phyloP scores from a whole-genome alignment of 1,140 invertebrate species.

The Lerema accius region DNA sequence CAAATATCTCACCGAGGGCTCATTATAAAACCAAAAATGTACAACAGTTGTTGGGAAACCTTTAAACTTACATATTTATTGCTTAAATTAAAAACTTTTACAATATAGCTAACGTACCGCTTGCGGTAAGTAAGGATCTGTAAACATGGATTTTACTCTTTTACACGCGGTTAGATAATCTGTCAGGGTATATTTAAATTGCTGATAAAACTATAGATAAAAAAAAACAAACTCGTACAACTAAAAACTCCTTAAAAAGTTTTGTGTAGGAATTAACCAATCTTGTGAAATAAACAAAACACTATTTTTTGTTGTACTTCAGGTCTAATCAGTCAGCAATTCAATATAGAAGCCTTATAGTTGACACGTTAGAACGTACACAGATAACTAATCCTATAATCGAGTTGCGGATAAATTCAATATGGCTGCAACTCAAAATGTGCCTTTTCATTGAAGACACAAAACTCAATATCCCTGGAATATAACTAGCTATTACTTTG shows the following conservation, averaged over 20 bases:
- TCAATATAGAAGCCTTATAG: conserved; percentile 45
- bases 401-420: conserved; percentile 55
- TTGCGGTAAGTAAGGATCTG: too few relatives aligned
- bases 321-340: background rate
- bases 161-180: too few relatives aligned
- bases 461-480: background rate
- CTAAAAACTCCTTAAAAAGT: too few relatives aligned
- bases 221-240: too few relatives aligned
- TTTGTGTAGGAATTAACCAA: too few relatives aligned
- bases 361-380: conserved; percentile 24
- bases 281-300: too few relatives aligned
- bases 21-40: background rate
- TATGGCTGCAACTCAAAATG: conserved; percentile 53
- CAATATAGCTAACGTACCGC: too few relatives aligned
- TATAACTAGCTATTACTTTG: too few relatives aligned
- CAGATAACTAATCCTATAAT: conserved; percentile 59
- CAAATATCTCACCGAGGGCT: conserved; percentile 30
- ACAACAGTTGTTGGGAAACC: conserved; percentile 2
- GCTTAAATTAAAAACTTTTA: too few relatives aligned
- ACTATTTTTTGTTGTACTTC: background rate
- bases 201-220: too few relatives aligned
- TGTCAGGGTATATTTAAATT: too few relatives aligned
- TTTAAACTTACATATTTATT: background rate
- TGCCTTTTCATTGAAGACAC: conserved; percentile 12
- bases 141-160: too few relatives aligned